Evolutionary conservation across 2,113 vertebrate genomes (phyloP).

Genomic region (Erpornis zantholeuca): DNA sequence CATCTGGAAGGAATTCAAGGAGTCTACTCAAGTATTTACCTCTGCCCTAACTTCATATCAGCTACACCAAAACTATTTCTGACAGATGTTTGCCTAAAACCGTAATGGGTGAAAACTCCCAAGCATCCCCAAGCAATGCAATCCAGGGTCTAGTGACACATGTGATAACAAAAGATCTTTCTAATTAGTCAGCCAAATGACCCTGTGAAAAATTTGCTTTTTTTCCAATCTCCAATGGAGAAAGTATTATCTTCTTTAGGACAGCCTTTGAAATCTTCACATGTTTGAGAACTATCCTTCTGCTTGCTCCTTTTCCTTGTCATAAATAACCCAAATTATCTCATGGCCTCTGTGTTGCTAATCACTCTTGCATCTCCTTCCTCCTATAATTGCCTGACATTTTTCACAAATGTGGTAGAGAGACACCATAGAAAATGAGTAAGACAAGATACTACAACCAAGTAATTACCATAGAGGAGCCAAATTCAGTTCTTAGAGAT

Average conservation of each 20-base stretch:
- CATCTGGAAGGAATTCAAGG: not conserved
- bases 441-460: not conserved
- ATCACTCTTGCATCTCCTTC: not conserved
- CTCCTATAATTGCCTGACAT: not conserved
- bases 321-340: not conserved
- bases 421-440: not conserved
- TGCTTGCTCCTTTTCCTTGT: not conserved
- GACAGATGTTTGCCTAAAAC: not conserved
- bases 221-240: not conserved
- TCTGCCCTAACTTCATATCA: not conserved
- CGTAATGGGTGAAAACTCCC: not conserved
- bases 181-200: not conserved
- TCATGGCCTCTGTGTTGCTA: not conserved
- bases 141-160: not conserved
- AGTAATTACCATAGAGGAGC: not conserved
- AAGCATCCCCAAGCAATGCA: not conserved
- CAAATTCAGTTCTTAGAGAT: not conserved
- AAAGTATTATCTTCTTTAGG: not conserved
- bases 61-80: not conserved
- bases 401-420: not conserved
- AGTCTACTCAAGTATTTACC: not conserved
- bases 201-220: not conserved
- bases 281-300: not conserved
- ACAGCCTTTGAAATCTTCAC: not conserved
- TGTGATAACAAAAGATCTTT: not conserved